phyloP scores from a whole-genome alignment of 2,888 invertebrate genomes.

The Tribolium freemani region DNA sequence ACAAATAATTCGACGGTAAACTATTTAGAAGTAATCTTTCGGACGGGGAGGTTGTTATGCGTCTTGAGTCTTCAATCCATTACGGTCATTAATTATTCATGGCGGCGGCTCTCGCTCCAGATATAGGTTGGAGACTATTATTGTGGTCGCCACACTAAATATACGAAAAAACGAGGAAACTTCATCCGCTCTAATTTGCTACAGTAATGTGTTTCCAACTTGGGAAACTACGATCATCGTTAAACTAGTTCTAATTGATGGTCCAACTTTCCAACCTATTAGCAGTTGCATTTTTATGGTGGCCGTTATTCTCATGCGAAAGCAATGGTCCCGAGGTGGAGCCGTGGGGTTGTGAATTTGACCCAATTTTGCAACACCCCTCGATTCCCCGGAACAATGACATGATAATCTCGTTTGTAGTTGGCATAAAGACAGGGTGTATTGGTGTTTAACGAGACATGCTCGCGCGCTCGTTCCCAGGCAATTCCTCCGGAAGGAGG shows the following conservation, averaged over 20 bases:
- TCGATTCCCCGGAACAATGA: constrained; percentile 25
- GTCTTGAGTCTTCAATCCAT: constrained; percentile 62
- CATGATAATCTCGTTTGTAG: constrained; percentile 37
- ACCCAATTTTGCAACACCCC: background rate
- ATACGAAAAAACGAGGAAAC: constrained; percentile 33
- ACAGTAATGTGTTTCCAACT: constrained; percentile 39
- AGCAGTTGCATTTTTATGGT: constrained; percentile 33
- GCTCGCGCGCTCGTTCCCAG: constrained; percentile 9
- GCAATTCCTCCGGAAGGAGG: constrained; percentile 7
- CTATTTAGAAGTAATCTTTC: constrained; percentile 51
- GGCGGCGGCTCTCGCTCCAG: constrained; percentile 38
- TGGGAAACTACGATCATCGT: constrained; percentile 35
- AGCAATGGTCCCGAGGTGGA: background rate
- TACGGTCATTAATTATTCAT: constrained; percentile 64
- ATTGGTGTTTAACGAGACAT: constrained; percentile 28
- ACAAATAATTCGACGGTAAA: constrained; percentile 51
- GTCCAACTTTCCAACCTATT: constrained; percentile 38
- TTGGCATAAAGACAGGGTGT: constrained; percentile 26
- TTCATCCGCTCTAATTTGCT: constrained; percentile 35
- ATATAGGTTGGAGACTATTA: constrained; percentile 36
- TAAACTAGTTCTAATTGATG: constrained; percentile 41
- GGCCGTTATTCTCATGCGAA: background rate
- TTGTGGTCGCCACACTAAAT: constrained; percentile 39
- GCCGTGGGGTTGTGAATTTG: background rate
- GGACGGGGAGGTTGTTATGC: constrained; percentile 55